phyloP scores from a whole-genome alignment of 2,797 vertebrate genomes.

The Poeciliopsis paucimaculata region DNA sequence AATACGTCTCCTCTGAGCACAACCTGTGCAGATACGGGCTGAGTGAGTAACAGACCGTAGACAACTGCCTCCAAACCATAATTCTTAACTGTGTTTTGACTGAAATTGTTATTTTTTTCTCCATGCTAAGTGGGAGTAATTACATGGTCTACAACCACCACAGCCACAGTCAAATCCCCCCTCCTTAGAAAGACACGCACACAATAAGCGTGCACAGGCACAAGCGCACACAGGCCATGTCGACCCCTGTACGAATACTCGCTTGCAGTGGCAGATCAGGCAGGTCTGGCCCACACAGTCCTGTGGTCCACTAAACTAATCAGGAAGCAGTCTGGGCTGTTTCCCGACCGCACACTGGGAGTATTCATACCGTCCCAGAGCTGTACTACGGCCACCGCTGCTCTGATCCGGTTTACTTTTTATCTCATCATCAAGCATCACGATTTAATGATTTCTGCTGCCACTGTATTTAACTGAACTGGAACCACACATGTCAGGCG shows the following conservation, averaged over 20 bases:
- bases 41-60: slow-evolving; percentile 32
- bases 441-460: background rate
- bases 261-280: slow-evolving; percentile 44
- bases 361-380: slow-evolving; percentile 42
- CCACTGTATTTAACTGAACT: background rate
- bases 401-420: slow-evolving; percentile 11
- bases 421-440: background rate
- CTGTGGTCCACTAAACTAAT: slow-evolving; percentile 72
- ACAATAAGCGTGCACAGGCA: slow-evolving; percentile 6
- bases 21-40: slow-evolving; percentile 60
- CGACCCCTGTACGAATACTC: slow-evolving; percentile 24
- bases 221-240: slow-evolving; percentile 11
- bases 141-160: slow-evolving; percentile 75
- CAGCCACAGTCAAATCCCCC: slow-evolving; percentile 72
- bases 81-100: slow-evolving; percentile 69
- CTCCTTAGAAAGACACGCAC: slow-evolving; percentile 55
- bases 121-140: slow-evolving; percentile 79
- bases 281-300: slow-evolving; percentile 50
- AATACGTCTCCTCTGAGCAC: slow-evolving; percentile 46
- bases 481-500: background rate
- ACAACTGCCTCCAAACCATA: slow-evolving; percentile 60
- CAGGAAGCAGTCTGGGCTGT: slow-evolving; percentile 70
- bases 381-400: slow-evolving; percentile 19
- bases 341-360: slow-evolving; percentile 63
- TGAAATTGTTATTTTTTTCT: slow-evolving; percentile 73